These are phyloP conservation scores for Nesospiza acunhae DNA, from an alignment of 2,113 vertebrate species.

Conservation along the genomic window DNA sequence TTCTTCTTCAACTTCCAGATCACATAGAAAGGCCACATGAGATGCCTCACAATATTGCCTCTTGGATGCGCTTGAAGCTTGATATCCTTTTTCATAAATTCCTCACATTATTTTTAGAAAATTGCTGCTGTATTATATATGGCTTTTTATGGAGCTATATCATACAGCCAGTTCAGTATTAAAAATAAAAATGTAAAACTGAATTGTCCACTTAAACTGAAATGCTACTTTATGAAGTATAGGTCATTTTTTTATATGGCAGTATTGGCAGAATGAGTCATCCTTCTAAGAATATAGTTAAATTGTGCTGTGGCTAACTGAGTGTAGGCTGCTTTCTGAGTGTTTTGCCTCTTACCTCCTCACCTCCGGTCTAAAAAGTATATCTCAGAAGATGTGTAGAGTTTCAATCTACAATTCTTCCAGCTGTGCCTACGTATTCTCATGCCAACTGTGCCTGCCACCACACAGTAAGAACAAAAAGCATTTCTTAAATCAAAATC, in stretches of 20 bases:
- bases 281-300: conserved; percentile 17
- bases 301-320: conserved; percentile 18
- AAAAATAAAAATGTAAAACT: conserved; percentile 29
- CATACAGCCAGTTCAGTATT: conserved; percentile 17
- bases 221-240: conserved; percentile 33
- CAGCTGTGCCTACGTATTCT: neutral
- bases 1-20: conserved; percentile 26
- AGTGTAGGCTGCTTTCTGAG: neutral
- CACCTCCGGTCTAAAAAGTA: neutral
- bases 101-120: conserved; percentile 52
- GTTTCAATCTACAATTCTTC: neutral
- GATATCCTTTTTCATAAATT: neutral
- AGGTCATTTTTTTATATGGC: neutral
- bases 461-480: neutral
- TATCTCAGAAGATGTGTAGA: neutral
- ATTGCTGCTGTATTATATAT: conserved; percentile 7
- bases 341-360: neutral
- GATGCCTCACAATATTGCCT: neutral
- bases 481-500: neutral
- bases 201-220: conserved; percentile 51
- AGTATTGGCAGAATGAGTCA: conserved; percentile 38
- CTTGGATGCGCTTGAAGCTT: conserved; percentile 16
- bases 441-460: neutral
- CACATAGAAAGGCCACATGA: conserved; percentile 17
- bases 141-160: conserved; percentile 18